These are phyloP conservation scores for Furcula furcula DNA, from an alignment of 2,888 invertebrate genomes.

Conservation along the genomic window DNA sequence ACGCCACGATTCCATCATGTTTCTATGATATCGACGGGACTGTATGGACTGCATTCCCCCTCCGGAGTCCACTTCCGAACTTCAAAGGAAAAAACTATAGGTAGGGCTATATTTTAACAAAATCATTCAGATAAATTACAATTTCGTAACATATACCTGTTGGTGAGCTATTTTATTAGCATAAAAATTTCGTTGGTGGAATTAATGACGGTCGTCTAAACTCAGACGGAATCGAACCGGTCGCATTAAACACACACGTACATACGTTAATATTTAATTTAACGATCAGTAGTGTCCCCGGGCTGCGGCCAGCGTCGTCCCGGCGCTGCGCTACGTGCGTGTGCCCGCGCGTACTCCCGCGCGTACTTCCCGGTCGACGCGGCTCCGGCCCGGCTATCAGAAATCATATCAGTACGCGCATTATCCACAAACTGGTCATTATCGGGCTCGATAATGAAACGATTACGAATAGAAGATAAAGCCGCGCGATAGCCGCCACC, in stretches of 20 bases:
- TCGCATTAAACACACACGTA: not conserved
- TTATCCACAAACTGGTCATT: slow-evolving; percentile 20
- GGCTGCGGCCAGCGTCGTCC: too few species aligned
- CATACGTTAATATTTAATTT: not conserved
- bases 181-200: too few species aligned
- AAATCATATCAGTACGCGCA: slow-evolving; percentile 10
- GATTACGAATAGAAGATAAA: slow-evolving; percentile 20
- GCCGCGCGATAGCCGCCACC: slow-evolving; percentile 10
- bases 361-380: not conserved
- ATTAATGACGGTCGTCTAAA: not conserved
- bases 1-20: too few species aligned
- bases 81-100: too few species aligned
- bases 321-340: not conserved
- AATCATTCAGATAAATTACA: too few species aligned
- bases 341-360: not conserved
- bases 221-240: not conserved
- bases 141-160: too few species aligned
- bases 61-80: too few species aligned
- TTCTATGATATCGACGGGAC: too few species aligned
- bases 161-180: too few species aligned
- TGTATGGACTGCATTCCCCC: too few species aligned
- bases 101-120: too few species aligned
- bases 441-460: slow-evolving; percentile 20
- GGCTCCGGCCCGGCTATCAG: slow-evolving; percentile 11
- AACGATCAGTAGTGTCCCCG: not conserved